Evolutionary conservation across 2,888 invertebrate genomes (phyloP), one percentile per base, ranked within the genome.

Genomic region (Cheilosia soror): DNA sequence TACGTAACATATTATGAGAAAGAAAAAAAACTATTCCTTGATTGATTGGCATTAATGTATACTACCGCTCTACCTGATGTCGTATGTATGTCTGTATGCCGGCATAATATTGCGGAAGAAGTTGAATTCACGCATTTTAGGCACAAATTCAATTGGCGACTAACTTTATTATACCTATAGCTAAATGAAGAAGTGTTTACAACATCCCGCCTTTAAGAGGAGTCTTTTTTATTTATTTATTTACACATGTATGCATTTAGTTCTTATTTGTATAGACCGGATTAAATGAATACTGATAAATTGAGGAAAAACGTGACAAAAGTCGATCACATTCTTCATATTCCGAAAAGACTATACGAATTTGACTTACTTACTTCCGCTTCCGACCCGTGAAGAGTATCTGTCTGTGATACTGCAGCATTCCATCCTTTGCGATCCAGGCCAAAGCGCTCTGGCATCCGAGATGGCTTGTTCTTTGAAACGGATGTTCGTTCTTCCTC

Each of bases 1-100:
- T 53, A 60, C 76, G 76, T 77, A 51, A 77, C 20, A 20, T 44
- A n/a, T 3, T 1, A 63, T 2, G 11, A 31, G 6, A 15, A 13
- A n/a, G n/a, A 37, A 9, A 5, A 37, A 49, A 4, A 6, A 5
- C 2, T 0, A 11, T 15, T 2, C 4, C 9, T 7, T 4, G 51
- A 62, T 25, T 11, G 33, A 40, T 49, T 37, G n/a, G 29, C 40
- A 2, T 57, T 68, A 44, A 44, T 42, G 42, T 66, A 5, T 4
- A 11, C 4, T 9, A 33, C 9, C 33, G 33, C 9, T 7, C 3
- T 9, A 33, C 33, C 7, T 7, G 9, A 37, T 37, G 3, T 37
- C 11, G 11, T 37, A 11, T 7, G 3, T 7, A 6, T 6, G 31
- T 13, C 4, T 40, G 2, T 40, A 40, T 40, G 40, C 13, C 40